These are phyloP conservation scores for Etia nguti DNA, from an alignment of 2,113 vertebrate species.

Conservation along the genomic window DNA sequence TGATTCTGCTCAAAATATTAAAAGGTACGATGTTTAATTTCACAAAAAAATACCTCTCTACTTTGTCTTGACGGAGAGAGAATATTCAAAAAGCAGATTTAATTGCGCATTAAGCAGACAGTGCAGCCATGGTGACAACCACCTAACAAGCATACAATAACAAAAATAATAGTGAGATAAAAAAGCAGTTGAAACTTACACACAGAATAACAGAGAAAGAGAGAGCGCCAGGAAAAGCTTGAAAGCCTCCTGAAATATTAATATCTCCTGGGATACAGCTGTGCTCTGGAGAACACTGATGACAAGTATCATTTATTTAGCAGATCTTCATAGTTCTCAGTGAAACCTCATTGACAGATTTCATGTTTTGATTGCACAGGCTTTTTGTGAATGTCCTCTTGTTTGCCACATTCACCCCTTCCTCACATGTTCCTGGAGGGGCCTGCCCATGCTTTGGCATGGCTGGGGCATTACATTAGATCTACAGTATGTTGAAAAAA, in stretches of 20 bases:
- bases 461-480: constrained; percentile 27
- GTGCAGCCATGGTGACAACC: neutral
- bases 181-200: neutral
- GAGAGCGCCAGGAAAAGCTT: neutral
- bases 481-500: constrained; percentile 63
- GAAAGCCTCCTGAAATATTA: constrained; percentile 33
- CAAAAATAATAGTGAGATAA: neutral
- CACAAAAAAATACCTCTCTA: neutral
- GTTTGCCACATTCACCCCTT: constrained; percentile 3
- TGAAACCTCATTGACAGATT: constrained; percentile 37
- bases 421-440: neutral
- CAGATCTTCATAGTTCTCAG: neutral
- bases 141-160: neutral
- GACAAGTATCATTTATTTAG: constrained; percentile 53
- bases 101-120: neutral
- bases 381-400: constrained; percentile 4
- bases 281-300: constrained; percentile 38
- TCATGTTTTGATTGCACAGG: constrained; percentile 24
- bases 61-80: neutral
- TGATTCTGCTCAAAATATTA: neutral
- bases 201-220: neutral
- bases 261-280: constrained; percentile 19
- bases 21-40: neutral
- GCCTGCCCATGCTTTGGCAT: neutral
- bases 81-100: neutral